These are phyloP conservation scores for Chymomyza amoena DNA, from an alignment of 2,888 invertebrate species.

Conservation along the genomic window DNA sequence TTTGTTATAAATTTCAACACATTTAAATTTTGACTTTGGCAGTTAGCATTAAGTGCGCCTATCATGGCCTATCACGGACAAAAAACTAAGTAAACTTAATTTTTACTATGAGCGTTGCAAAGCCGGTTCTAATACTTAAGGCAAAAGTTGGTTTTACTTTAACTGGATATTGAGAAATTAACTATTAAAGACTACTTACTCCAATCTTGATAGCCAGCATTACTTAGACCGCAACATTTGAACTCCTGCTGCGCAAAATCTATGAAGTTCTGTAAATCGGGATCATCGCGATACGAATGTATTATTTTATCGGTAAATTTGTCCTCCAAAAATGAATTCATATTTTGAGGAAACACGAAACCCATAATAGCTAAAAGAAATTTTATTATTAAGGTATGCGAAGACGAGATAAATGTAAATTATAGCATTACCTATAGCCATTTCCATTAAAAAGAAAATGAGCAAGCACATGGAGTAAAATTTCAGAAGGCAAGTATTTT, in stretches of 20 bases:
- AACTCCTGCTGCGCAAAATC: conserved; percentile 95
- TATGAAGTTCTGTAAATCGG: conserved; percentile 95
- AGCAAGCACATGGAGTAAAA: conserved; percentile 94
- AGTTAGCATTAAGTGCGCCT: too few relatives aligned
- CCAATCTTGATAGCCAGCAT: conserved; percentile 97
- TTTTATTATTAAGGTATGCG: neutral
- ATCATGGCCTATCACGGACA: too few relatives aligned
- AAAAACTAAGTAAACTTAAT: neutral
- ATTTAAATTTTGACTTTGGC: too few relatives aligned
- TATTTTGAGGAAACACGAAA: conserved; percentile 94
- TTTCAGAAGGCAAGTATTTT: conserved; percentile 94
- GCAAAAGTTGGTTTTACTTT: too few relatives aligned
- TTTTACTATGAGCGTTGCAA: neutral
- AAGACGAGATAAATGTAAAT: neutral
- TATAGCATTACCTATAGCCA: conserved; percentile 82
- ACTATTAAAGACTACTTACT: conserved; percentile 76
- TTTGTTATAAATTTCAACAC: too few relatives aligned
- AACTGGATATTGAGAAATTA: neutral
- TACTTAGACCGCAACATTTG: conserved; percentile 92
- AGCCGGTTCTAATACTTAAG: too few relatives aligned
- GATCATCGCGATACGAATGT: conserved; percentile 94
- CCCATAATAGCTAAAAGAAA: conserved; percentile 86
- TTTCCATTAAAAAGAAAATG: conserved; percentile 93
- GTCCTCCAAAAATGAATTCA: conserved; percentile 90
- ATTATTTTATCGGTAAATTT: conserved; percentile 95